Evolutionary conservation across 1,140 invertebrate genomes (phyloP).

Genomic region (Vanessa atalanta): DNA sequence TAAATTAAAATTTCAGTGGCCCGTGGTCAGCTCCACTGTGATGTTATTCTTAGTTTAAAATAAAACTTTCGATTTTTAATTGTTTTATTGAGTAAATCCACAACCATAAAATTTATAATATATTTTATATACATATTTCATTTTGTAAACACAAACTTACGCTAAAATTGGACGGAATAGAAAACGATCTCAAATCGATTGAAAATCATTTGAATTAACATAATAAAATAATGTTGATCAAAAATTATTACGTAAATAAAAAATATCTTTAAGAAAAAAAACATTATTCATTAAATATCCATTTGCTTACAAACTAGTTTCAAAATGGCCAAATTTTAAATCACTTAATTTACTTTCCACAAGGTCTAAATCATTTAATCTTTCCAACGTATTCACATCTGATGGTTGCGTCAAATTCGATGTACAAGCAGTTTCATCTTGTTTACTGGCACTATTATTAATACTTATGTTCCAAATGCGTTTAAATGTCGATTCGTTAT

Average conservation of each 20-base stretch:
- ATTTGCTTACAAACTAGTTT: conserved; percentile 60
- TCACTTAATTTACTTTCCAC: conserved; percentile 73
- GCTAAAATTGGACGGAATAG: not conserved
- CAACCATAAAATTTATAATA: no score
- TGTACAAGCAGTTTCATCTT: conserved; percentile 17
- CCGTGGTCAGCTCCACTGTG: no score
- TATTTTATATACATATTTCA: no score
- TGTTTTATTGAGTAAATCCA: no score
- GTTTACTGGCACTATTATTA: conserved; percentile 35
- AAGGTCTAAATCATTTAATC: conserved; percentile 70
- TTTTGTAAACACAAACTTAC: not conserved
- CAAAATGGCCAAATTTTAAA: conserved; percentile 59
- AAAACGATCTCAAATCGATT: not conserved
- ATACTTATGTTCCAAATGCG: conserved; percentile 62
- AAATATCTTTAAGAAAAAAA: no score
- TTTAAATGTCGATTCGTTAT: conserved; percentile 57
- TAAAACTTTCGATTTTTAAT: no score
- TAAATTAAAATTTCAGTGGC: no score
- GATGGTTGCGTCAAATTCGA: conserved; percentile 55
- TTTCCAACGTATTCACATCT: conserved; percentile 70
- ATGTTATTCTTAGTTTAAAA: no score
- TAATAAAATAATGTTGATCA: no score
- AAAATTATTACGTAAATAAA: no score
- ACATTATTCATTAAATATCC: not conserved
- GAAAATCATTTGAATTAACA: no score